Percentiles rank a stretch among this genome's conserved stretches.
phyloP scores from a whole-genome alignment of 2,888 invertebrate genomes.

The Ischnura elegans region DNA sequence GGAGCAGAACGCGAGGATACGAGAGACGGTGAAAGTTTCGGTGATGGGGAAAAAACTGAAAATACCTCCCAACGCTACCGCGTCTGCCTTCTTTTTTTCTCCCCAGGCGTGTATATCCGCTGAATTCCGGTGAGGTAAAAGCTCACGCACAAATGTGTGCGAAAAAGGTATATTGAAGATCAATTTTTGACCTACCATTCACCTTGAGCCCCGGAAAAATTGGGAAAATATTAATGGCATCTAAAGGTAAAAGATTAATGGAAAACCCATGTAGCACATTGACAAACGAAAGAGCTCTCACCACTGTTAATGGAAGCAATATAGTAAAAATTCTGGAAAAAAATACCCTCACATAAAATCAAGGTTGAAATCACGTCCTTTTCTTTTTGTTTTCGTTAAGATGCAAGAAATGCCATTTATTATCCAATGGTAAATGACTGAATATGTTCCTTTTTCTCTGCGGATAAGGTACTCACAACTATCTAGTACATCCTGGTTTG shows the following conservation, averaged over 20 bases:
- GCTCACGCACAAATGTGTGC: background rate
- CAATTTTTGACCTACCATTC: background rate
- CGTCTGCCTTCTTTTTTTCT: background rate
- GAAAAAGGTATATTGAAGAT: background rate
- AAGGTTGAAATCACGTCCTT: too few relatives aligned
- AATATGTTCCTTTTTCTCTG: too few relatives aligned
- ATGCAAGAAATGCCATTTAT: too few relatives aligned
- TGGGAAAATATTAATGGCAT: background rate
- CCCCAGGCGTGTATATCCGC: slow-evolving; percentile 32
- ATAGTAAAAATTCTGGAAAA: too few relatives aligned
- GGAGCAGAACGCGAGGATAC: slow-evolving; percentile 53
- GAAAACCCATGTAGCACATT: background rate
- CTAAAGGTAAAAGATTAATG: background rate
- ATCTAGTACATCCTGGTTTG: too few relatives aligned
- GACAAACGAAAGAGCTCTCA: background rate
- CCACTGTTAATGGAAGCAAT: too few relatives aligned
- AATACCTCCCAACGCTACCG: slow-evolving; percentile 3
- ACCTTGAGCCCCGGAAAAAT: background rate
- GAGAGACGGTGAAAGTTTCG: slow-evolving; percentile 61
- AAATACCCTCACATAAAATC: too few relatives aligned
- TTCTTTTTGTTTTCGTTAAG: too few relatives aligned
- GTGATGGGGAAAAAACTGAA: slow-evolving; percentile 40
- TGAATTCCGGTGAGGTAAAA: slow-evolving; percentile 23
- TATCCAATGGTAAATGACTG: too few relatives aligned
- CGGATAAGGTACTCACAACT: too few relatives aligned